phyloP scores from a whole-genome alignment of 1,140 invertebrate genomes.

The Drosophila sucinea region DNA sequence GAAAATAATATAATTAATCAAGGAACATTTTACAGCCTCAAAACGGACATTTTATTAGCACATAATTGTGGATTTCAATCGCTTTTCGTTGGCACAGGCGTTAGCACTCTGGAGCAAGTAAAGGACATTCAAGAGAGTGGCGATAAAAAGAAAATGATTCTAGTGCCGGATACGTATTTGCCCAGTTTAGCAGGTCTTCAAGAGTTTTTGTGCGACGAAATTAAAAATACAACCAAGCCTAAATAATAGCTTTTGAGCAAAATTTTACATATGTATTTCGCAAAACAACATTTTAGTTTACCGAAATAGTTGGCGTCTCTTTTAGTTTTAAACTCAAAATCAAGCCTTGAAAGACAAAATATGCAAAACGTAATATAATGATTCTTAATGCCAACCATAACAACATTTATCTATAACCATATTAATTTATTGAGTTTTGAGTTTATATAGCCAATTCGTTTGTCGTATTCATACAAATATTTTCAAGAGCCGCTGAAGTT shows the following conservation, averaged over 20 bases:
- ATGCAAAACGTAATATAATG: no score
- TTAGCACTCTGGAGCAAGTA: conserved; percentile 30
- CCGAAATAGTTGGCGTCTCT: not conserved
- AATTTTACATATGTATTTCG: not conserved
- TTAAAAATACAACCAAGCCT: not conserved
- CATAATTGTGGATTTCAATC: conserved; percentile 57
- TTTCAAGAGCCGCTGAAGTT: no score
- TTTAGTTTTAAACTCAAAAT: not conserved
- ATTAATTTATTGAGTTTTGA: no score
- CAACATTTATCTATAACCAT: no score
- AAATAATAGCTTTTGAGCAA: not conserved
- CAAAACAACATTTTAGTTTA: not conserved
- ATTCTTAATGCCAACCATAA: no score
- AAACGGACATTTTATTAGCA: conserved; percentile 56
- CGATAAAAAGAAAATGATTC: conserved; percentile 14
- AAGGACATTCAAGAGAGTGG: conserved; percentile 27
- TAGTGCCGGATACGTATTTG: conserved; percentile 51
- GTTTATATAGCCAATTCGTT: no score
- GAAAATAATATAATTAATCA: not conserved
- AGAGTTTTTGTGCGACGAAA: conserved; percentile 16
- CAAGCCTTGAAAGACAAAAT: no score
- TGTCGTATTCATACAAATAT: no score
- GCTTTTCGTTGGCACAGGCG: conserved; percentile 51
- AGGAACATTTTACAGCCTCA: conserved; percentile 22
- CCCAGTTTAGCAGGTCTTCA: conserved; percentile 17